phyloP scores from a whole-genome alignment of 2,797 vertebrate genomes.

The Chaenodraco wilsoni region DNA sequence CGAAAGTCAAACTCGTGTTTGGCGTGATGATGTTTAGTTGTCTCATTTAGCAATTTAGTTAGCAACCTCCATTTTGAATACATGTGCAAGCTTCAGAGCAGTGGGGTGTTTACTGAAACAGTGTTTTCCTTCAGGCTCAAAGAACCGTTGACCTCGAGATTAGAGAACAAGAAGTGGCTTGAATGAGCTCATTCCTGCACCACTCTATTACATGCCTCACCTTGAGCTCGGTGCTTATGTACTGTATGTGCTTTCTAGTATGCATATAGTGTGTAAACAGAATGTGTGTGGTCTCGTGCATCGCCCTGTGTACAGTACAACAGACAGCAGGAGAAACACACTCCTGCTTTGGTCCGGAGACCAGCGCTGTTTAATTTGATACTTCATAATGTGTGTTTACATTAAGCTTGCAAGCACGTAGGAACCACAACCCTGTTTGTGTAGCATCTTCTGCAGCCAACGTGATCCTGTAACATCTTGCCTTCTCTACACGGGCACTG shows the following conservation, averaged over 20 bases:
- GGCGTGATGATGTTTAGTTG: no score
- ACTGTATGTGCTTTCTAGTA: slow-evolving; percentile 30
- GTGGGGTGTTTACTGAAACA: no score
- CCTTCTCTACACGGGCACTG: slow-evolving; percentile 17
- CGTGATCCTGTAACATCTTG: slow-evolving; percentile 37
- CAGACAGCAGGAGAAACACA: slow-evolving; percentile 64
- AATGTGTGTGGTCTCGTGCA: slow-evolving; percentile 66
- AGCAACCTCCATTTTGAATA: no score
- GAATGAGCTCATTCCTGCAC: no score
- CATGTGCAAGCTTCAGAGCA: no score
- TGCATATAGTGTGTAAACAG: slow-evolving; percentile 45
- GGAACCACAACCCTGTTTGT: slow-evolving; percentile 52
- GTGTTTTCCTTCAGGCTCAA: no score
- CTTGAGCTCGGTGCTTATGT: slow-evolving; percentile 30
- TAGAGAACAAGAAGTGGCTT: no score
- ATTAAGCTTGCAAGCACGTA: slow-evolving; percentile 47
- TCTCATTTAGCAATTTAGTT: no score
- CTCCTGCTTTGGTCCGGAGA: slow-evolving; percentile 37
- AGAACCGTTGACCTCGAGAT: no score
- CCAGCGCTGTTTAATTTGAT: slow-evolving; percentile 60
- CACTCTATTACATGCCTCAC: slow-evolving; percentile 25
- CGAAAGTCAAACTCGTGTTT: no score
- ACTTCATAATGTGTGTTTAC: slow-evolving; percentile 69
- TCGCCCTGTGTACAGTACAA: slow-evolving; percentile 52
- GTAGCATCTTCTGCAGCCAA: slow-evolving; percentile 34